These are phyloP conservation scores for Takifugu bimaculatus DNA, from an alignment of 2,113 vertebrate species.

Conservation along the genomic window DNA sequence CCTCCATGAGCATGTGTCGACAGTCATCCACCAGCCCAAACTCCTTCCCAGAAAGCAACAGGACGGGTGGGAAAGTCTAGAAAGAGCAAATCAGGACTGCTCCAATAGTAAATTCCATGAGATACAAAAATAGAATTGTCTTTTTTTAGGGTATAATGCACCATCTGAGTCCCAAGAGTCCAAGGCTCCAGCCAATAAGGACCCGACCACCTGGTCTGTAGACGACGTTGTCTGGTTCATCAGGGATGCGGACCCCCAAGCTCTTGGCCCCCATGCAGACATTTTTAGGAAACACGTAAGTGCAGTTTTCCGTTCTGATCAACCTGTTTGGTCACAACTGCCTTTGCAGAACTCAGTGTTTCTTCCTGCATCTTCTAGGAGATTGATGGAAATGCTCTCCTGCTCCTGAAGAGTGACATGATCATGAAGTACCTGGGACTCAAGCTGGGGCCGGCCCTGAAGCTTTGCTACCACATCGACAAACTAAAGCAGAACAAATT, in stretches of 20 bases:
- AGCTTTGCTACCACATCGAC: constrained; percentile 95
- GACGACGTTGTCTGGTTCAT: constrained; percentile 90
- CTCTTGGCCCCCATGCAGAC: constrained; percentile 88
- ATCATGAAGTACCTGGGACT: constrained; percentile 96
- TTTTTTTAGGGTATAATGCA: constrained; percentile 75
- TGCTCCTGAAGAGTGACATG: constrained; percentile 93
- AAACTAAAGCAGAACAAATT: constrained; percentile 92
- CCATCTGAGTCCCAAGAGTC: constrained; percentile 75
- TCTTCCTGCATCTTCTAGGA: constrained; percentile 76
- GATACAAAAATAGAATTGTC: neutral
- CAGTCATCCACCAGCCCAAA: constrained; percentile 76
- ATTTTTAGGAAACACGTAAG: constrained; percentile 93
- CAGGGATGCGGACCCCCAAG: constrained; percentile 88
- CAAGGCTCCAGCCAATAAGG: constrained; percentile 76
- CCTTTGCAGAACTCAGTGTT: neutral
- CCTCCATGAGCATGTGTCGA: constrained; percentile 66
- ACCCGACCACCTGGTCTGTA: constrained; percentile 87
- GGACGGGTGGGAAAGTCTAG: constrained; percentile 76
- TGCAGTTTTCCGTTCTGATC: neutral
- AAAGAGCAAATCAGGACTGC: neutral
- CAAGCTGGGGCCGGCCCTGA: constrained; percentile 91
- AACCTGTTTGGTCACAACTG: no score
- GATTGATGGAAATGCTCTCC: constrained; percentile 91
- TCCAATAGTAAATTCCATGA: neutral
- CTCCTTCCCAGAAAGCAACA: constrained; percentile 79